A percentile compares a stretch with the other conserved stretches of the same genome.
These are phyloP conservation scores for Neodiprion fabricii DNA, from an alignment of 1,140 invertebrate species.

Conservation along the genomic window DNA sequence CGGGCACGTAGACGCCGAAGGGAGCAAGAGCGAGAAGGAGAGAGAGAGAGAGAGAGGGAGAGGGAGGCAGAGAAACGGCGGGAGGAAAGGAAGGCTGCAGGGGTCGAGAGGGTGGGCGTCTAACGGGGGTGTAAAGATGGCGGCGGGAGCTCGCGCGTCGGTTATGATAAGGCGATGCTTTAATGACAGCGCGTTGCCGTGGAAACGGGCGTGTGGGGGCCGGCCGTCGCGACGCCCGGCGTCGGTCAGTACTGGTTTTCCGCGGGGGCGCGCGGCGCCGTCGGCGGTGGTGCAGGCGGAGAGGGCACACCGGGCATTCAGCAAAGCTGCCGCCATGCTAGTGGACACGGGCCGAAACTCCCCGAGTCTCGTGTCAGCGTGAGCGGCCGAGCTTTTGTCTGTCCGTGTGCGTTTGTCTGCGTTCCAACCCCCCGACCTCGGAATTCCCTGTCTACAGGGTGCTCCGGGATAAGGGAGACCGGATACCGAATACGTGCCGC, in stretches of 20 bases:
- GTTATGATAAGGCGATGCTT: conserved; percentile 65
- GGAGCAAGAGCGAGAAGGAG: not conserved
- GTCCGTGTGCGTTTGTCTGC: conserved; percentile 31
- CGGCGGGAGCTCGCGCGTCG: conserved; percentile 52
- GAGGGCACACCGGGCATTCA: conserved; percentile 25
- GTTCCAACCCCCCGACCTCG: conserved; percentile 19
- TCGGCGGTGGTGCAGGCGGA: not conserved
- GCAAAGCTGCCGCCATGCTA: conserved; percentile 54
- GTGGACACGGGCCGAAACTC: conserved; percentile 53
- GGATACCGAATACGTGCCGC: too few relatives aligned
- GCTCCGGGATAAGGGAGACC: not conserved
- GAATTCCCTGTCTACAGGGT: not conserved
- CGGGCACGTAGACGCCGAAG: not conserved
- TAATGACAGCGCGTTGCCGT: conserved; percentile 61
- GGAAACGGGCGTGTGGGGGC: conserved; percentile 56
- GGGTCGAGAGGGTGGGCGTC: conserved; percentile 14
- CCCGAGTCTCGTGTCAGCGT: conserved; percentile 21
- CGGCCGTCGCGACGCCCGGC: conserved; percentile 59
- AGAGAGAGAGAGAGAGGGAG: conserved; percentile 31
- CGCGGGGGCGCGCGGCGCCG: conserved; percentile 21
- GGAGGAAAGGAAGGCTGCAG: conserved; percentile 26
- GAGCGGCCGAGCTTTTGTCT: conserved; percentile 50
- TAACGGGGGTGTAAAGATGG: conserved; percentile 55
- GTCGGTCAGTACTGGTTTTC: conserved; percentile 48
- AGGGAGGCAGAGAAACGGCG: conserved; percentile 25